Conservation (phyloP, 2,888 invertebrate species). For the Calameuta filiformis region DNA sequence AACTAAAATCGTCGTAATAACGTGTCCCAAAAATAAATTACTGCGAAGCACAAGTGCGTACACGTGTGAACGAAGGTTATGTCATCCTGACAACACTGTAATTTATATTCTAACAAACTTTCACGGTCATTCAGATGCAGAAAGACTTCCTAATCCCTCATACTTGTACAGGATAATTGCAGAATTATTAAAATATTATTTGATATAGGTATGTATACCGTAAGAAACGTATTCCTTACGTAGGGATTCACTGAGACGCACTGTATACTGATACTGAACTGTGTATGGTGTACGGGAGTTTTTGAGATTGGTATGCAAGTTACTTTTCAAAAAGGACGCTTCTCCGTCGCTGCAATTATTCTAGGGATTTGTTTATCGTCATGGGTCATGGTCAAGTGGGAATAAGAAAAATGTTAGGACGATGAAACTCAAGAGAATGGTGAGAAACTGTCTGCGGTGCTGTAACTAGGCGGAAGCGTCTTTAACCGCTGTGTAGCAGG, state of each 20-base stretch:
- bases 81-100: background rate
- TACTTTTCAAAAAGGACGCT: background rate
- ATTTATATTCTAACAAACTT: background rate
- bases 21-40: background rate
- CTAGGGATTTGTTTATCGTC: background rate
- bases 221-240: background rate
- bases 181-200: background rate
- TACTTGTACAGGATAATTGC: background rate
- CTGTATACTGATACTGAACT: background rate
- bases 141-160: background rate
- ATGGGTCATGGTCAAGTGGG: background rate
- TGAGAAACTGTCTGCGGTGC: constrained; percentile 17
- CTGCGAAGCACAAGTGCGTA: background rate
- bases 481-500: background rate
- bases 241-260: background rate
- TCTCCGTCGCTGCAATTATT: background rate
- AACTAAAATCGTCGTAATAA: background rate
- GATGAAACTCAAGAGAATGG: background rate
- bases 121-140: background rate
- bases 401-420: background rate
- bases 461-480: constrained; percentile 48
- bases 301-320: background rate
- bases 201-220: background rate
- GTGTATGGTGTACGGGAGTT: background rate
- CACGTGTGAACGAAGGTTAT: background rate